Base-by-base conservation (phyloP, 2,113 vertebrate species). In the Xiphophorus maculatus region DNA sequence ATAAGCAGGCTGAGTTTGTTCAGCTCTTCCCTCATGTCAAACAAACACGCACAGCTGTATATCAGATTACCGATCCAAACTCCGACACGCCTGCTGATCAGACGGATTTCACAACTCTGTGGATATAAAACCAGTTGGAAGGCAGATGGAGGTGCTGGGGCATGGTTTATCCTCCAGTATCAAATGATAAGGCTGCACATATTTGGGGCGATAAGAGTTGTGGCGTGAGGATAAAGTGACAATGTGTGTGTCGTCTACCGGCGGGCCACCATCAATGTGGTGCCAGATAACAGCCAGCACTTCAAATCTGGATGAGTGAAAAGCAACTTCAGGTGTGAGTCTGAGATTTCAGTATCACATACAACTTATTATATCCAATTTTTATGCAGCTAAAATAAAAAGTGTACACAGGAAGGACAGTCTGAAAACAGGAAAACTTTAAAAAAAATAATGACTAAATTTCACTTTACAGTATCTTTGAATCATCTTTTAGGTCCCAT, bases 11-110 rank as follows among this genome's bases (percentile, higher is more conserved):
- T n/a, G 71, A 6, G n/a, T 88, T 84, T 84, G 73, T 54, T 80
- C 74, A 74, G 74, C 79, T 86, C 87, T 74, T 89, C 90, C 87
- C 88, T 88, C 30, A 88, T 85, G 86, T 87, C 80, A 90, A 91
- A 92, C 82, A 90, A 84, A 85, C 40, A 65, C 5, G 33, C 3
- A 0, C 32, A 5, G 44, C 58, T 2, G 28, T 61, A 48, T 79
- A 80, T 84, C 83, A 82, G n/a, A 29, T 84, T 79, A 82, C 81
- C 71, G 33, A 67, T 80, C 65, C 71, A 63, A 11, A 64, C 60
- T 63, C 72, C 48, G 75, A 84, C 84, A 82, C 35, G 35, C 69
- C 81, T 74, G 69, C 64, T 70, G 71, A 81, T 77, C 69, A 33
- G 70, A 27, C 63, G 78, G 32, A 77, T 87, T 72, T 77, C 64